These are phyloP conservation scores for Pleuronectes platessa DNA, from an alignment of 2,113 vertebrate species.

Conservation along the genomic window DNA sequence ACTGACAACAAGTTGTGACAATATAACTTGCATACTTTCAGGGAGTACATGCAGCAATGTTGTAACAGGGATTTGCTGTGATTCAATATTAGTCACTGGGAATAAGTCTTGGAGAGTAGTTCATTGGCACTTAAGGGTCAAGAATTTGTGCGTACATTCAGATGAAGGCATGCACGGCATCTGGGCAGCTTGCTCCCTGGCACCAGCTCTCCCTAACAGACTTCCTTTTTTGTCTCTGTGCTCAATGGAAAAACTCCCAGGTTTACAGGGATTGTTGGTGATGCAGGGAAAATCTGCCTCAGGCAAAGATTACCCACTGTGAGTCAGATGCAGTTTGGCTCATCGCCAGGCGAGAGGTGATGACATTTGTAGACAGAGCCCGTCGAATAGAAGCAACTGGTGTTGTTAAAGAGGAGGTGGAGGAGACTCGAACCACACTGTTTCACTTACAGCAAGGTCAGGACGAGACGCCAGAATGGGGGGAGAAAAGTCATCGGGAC, in stretches of 20 bases:
- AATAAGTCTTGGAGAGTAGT: background rate
- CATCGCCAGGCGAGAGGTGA: slow-evolving; percentile 36
- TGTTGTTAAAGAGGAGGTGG: background rate
- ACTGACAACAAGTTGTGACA: background rate
- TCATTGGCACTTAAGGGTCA: background rate
- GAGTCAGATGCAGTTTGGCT: slow-evolving; percentile 52
- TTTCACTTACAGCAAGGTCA: background rate
- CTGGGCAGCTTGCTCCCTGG: background rate
- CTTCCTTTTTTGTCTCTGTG: slow-evolving; percentile 26
- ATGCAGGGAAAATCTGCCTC: background rate
- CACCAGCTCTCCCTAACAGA: background rate
- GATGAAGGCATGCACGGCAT: background rate
- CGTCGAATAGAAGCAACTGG: slow-evolving; percentile 1
- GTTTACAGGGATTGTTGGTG: slow-evolving; percentile 8
- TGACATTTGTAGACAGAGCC: slow-evolving; percentile 19
- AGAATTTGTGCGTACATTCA: background rate
- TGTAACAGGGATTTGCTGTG: background rate
- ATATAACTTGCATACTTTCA: background rate
- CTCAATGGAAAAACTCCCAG: background rate
- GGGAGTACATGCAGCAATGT: background rate
- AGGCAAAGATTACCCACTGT: slow-evolving; percentile 10
- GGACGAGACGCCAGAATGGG: slow-evolving; percentile 11
- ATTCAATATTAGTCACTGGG: background rate
- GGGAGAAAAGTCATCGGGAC: background rate
- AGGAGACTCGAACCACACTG: background rate